Percentiles rank a stretch among this genome's conserved stretches.
phyloP scores from a whole-genome alignment of 2,888 invertebrate species.

The Galerucella pusilla region DNA sequence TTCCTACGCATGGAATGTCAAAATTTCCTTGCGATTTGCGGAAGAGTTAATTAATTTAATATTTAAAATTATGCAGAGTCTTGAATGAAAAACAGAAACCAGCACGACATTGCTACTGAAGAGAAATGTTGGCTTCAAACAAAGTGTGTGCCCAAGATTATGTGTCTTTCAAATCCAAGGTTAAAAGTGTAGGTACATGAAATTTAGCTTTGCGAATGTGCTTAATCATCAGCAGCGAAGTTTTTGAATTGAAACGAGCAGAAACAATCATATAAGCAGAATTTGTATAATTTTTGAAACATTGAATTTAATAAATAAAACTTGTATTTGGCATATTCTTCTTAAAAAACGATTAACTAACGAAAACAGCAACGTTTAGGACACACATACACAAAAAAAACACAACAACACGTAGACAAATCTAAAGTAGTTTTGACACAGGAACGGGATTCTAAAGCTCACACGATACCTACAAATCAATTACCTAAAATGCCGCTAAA shows the following conservation, averaged over 20 bases:
- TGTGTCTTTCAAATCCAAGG: too few relatives aligned
- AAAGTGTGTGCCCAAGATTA: too few relatives aligned
- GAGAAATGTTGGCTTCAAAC: too few relatives aligned
- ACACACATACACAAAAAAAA: constrained; percentile 35
- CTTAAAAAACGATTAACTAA: constrained; percentile 19
- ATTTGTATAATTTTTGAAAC: constrained; percentile 5
- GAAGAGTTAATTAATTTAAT: too few relatives aligned
- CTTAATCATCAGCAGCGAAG: too few relatives aligned
- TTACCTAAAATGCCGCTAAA: constrained; percentile 43
- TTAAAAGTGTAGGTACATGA: too few relatives aligned
- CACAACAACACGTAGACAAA: constrained; percentile 38
- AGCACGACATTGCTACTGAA: too few relatives aligned
- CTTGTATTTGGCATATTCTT: constrained; percentile 43
- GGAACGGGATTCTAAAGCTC: constrained; percentile 40
- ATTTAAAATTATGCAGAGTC: too few relatives aligned
- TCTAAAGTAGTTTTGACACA: constrained; percentile 26
- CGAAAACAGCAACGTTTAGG: constrained; percentile 29
- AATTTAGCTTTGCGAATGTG: too few relatives aligned
- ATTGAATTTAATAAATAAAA: neutral
- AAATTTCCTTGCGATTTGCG: too few relatives aligned
- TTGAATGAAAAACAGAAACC: too few relatives aligned
- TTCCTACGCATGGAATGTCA: neutral
- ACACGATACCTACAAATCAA: constrained; percentile 36
- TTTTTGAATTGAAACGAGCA: too few relatives aligned
- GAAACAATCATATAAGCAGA: neutral